phyloP scores from a whole-genome alignment of 2,888 invertebrate species.

The Cryptophagus acutangulus region DNA sequence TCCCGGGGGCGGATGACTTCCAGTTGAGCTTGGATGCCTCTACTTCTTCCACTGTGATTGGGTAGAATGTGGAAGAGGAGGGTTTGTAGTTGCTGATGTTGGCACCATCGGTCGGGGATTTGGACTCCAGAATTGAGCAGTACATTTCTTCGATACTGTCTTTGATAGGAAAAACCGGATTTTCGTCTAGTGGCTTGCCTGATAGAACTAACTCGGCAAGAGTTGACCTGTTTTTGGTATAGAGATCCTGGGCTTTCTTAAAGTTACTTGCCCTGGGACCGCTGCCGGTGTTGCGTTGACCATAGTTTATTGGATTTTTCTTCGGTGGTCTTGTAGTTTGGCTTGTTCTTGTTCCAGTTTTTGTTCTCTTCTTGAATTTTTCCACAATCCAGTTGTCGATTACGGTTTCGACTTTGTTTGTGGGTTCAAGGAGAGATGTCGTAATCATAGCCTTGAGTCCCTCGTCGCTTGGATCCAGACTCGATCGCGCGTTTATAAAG shows the following conservation, averaged over 20 bases:
- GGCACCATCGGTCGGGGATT: not conserved
- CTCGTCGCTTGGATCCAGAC: too few species aligned
- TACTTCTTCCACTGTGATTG: not conserved
- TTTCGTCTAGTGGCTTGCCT: slow-evolving; percentile 1
- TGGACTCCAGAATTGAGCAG: not conserved
- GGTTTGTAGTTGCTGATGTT: not conserved
- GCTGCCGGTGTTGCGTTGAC: slow-evolving; percentile 2
- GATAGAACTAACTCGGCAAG: not conserved
- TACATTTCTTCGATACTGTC: not conserved
- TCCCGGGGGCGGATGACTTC: slow-evolving; percentile 19
- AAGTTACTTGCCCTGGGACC: slow-evolving; percentile 1
- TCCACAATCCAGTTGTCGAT: too few species aligned
- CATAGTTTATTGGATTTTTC: slow-evolving; percentile 3
- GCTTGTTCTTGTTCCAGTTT: too few species aligned
- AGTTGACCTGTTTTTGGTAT: not conserved
- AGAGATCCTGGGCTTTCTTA: slow-evolving; percentile 10
- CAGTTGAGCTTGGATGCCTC: slow-evolving; percentile 6
- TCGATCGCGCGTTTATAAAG: too few species aligned
- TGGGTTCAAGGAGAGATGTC: too few species aligned
- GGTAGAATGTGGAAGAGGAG: not conserved
- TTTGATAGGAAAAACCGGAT: not conserved
- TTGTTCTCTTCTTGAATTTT: too few species aligned
- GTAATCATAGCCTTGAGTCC: too few species aligned
- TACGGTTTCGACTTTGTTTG: too few species aligned
- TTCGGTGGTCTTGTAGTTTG: too few species aligned